phyloP scores from a whole-genome alignment of 2,888 invertebrate genomes.

The Schizotus pectinicornis region DNA sequence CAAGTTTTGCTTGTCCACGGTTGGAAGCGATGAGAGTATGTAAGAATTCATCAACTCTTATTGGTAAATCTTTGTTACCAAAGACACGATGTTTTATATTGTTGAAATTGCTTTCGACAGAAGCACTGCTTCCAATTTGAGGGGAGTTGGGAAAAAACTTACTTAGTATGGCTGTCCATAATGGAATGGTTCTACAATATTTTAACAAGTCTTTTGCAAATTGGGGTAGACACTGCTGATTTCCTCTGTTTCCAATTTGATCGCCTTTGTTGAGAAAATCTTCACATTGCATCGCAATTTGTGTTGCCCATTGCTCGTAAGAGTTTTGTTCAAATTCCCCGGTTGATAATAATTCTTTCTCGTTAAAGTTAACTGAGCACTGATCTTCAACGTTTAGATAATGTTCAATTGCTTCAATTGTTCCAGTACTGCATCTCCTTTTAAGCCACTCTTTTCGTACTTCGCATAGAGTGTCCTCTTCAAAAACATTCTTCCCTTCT shows the following conservation, averaged over 20 bases:
- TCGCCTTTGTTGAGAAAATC: background rate
- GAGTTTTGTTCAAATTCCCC: slow-evolving; percentile 1
- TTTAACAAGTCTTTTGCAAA: slow-evolving; percentile 8
- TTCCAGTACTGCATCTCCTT: background rate
- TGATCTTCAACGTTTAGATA: background rate
- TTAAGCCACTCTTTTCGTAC: slow-evolving; percentile 2
- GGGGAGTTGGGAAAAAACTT: slow-evolving; percentile 9
- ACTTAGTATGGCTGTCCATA: slow-evolving; percentile 25
- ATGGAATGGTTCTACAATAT: slow-evolving; percentile 15
- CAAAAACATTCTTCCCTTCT: slow-evolving; percentile 6
- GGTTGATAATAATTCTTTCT: background rate
- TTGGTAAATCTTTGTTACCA: slow-evolving; percentile 17
- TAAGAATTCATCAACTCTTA: slow-evolving; percentile 27
- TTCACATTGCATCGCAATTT: slow-evolving; percentile 1
- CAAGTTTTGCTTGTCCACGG: no score
- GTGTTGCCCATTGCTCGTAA: slow-evolving; percentile 1
- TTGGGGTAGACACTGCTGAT: slow-evolving; percentile 9
- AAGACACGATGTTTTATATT: slow-evolving; percentile 27
- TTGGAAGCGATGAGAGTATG: slow-evolving; percentile 13
- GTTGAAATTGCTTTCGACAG: slow-evolving; percentile 31
- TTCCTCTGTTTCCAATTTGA: slow-evolving; percentile 12
- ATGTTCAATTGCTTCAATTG: background rate
- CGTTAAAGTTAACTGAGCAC: background rate
- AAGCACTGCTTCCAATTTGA: slow-evolving; percentile 14
- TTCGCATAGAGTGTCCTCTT: slow-evolving; percentile 3